Conservation (phyloP, 2,113 vertebrate species). For the Loxodonta africana region DNA sequence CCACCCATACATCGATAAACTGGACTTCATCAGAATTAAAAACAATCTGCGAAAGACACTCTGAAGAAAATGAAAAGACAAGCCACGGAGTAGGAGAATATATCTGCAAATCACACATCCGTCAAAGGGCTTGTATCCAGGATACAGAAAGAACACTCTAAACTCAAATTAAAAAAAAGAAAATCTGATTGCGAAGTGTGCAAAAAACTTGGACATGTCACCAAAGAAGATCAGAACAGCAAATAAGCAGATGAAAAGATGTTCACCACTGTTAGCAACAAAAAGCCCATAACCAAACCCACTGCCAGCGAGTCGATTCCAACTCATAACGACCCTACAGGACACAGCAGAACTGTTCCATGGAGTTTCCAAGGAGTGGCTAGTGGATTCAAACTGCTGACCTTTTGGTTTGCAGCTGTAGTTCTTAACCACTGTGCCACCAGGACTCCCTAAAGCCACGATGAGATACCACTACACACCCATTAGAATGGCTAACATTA, state of each 20-base stretch:
- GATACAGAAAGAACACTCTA: conserved; percentile 9
- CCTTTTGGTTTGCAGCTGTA: too few species aligned
- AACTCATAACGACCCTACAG: too few species aligned
- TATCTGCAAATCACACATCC: background rate
- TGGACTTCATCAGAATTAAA: background rate
- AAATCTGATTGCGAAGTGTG: conserved; percentile 37
- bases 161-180: background rate
- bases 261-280: background rate
- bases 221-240: background rate
- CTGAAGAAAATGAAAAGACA: background rate
- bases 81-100: background rate
- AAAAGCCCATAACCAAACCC: background rate
- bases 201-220: conserved; percentile 14
- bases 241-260: conserved; percentile 17
- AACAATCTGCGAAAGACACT: too few species aligned
- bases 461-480: background rate
- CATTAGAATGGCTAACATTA: background rate
- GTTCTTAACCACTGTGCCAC: too few species aligned
- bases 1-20: background rate
- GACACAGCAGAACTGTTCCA: too few species aligned
- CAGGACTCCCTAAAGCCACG: background rate
- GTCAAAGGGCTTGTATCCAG: background rate
- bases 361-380: too few species aligned
- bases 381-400: too few species aligned
- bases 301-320: background rate